Base-by-base conservation (phyloP, 2,113 vertebrate species). In the Tauraco erythrolophus region DNA sequence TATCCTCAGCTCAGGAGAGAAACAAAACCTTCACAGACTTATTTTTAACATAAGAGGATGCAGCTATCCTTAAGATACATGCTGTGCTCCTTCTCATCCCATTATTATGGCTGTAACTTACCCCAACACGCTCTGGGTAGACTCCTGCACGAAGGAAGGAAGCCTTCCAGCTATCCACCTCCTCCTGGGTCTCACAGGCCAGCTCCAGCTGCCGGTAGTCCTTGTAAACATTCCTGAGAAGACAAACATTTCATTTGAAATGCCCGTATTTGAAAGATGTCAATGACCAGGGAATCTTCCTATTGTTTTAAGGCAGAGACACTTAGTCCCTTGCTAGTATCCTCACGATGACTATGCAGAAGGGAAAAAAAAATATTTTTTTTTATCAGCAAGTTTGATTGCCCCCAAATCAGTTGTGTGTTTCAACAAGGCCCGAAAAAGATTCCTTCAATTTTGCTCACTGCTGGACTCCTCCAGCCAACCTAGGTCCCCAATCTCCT, bases 161-260 rank as follows among this genome's bases (percentile, higher is more conserved):
- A 37, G 99, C 99, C 89, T 99, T 99, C 99, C 99, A 99, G 54
- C 99, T 99, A 31, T 99, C 99, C 25, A 99, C 97, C 41, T 99
- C 99, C 92, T 99, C 99, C 98, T 99, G 99, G n/a, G 98, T 99
- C 98, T 99, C 99, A n/a, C 99, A 99, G 79, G 99, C 99, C 98
- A 99, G 95, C 97, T 99, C 99, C 98, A 99, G 99, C 98, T 99
- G 99, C 93, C 99, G 98, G 94, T 99, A 99, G 96, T 99, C 99
- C 98, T 99, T 99, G 95, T 99, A 99, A 96, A 99, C 99, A 37
- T 99, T 99, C 97, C 99, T 99, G 97, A 75, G 43, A 62, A 80
- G 53, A 96, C 33, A 87, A 76, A 48, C 6, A 46, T 60, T 72
- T 89, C 25, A 68, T 62, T 24, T 25, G 14, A 43, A 60, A 33